Conservation (phyloP, 2,888 invertebrate species). For the Helobdella robusta region DNA sequence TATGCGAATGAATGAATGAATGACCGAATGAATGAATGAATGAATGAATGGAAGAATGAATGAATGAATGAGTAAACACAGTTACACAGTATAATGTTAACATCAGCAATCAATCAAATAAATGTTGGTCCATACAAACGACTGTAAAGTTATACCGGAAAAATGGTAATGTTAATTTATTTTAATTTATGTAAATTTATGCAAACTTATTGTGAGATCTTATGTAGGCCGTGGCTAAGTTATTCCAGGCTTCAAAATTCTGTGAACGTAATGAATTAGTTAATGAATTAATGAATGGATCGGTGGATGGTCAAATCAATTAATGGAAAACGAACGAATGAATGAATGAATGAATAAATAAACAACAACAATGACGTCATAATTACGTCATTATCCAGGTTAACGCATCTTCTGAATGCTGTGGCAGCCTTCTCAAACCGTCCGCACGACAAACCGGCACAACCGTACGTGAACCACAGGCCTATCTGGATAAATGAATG, state of each 20-base stretch:
- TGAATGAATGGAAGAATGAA: too few relatives aligned
- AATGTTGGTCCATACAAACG: too few relatives aligned
- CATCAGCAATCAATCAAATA: too few relatives aligned
- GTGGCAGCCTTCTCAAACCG: conserved; percentile 62
- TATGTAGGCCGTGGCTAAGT: conserved; percentile 84
- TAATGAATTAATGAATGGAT: background rate
- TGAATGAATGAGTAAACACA: too few relatives aligned
- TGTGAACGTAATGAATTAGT: conserved; percentile 35
- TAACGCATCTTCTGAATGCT: conserved; percentile 76
- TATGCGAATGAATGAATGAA: too few relatives aligned
- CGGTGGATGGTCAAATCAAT: background rate
- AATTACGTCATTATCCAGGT: conserved; percentile 64
- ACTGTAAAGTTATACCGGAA: too few relatives aligned
- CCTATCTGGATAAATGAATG: conserved; percentile 45
- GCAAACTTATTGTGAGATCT: conserved; percentile 69
- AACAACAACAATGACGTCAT: background rate
- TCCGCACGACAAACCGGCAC: conserved; percentile 60
- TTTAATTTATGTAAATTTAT: background rate
- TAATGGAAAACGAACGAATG: too few relatives aligned
- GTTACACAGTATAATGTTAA: too few relatives aligned
- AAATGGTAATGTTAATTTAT: too few relatives aligned
- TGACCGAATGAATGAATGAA: too few relatives aligned
- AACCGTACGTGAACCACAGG: conserved; percentile 79
- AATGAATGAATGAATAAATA: too few relatives aligned
- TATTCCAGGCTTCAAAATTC: conserved; percentile 95